Conservation (phyloP, 2,888 invertebrate species). For the Unio delphinus region DNA sequence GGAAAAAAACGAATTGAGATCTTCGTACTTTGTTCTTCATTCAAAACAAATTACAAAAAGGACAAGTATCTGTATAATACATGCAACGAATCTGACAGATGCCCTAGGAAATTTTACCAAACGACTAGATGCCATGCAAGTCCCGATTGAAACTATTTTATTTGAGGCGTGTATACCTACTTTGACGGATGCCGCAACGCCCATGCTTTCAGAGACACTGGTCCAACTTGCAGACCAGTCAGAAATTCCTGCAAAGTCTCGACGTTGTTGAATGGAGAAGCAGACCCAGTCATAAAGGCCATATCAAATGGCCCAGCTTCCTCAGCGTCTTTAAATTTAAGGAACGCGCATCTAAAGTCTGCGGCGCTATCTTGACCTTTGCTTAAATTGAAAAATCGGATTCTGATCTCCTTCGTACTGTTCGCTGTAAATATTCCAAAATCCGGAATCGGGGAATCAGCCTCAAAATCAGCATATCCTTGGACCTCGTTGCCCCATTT, state of each 20-base stretch:
- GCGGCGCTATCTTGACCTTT: conserved; percentile 29
- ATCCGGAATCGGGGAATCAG: conserved; percentile 16
- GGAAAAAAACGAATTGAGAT: too few relatives aligned
- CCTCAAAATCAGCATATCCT: conserved; percentile 17
- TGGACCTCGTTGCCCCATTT: conserved; percentile 35
- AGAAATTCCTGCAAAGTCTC: conserved; percentile 22
- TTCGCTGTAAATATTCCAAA: conserved; percentile 11
- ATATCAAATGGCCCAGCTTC: conserved; percentile 29
- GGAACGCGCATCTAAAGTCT: conserved; percentile 30
- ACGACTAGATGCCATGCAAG: neutral
- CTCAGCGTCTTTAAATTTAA: conserved; percentile 22
- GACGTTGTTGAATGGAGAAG: conserved; percentile 15
- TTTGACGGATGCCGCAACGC: conserved; percentile 18
- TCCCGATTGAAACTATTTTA: neutral
- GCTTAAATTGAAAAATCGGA: conserved; percentile 25
- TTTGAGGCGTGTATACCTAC: conserved; percentile 8
- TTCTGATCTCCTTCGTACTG: conserved; percentile 19
- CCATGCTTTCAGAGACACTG: conserved; percentile 25
- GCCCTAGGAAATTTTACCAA: neutral
- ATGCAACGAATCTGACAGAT: too few relatives aligned
- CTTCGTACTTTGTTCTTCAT: too few relatives aligned
- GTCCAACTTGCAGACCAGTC: conserved; percentile 22
- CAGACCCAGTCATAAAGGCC: conserved; percentile 26
- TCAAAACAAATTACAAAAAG: too few relatives aligned
- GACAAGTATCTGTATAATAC: too few relatives aligned